phyloP scores from a whole-genome alignment of 1,140 invertebrate species.

The Drosophila persimilis region DNA sequence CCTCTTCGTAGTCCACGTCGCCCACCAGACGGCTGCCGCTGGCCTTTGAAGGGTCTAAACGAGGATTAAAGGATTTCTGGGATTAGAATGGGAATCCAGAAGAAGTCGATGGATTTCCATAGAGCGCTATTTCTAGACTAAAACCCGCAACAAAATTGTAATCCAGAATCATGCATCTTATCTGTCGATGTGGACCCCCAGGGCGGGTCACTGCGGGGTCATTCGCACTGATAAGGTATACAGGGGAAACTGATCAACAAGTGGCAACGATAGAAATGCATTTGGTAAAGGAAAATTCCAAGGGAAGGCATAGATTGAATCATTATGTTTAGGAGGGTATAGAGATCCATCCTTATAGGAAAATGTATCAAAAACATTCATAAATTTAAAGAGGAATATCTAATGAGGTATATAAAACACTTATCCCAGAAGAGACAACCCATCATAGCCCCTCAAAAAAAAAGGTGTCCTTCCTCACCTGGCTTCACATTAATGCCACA shows the following conservation, averaged over 20 bases:
- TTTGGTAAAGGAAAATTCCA: neutral
- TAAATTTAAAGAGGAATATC: no score
- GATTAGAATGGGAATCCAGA: neutral
- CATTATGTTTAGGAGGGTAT: neutral
- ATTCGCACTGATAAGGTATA: constrained; percentile 18
- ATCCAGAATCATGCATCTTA: constrained; percentile 41
- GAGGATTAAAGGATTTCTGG: neutral
- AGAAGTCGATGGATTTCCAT: neutral
- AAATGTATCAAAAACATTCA: no score
- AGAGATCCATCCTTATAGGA: neutral
- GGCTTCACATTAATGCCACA: constrained; percentile 98
- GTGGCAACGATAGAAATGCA: neutral
- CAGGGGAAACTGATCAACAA: constrained; percentile 16
- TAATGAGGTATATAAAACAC: no score
- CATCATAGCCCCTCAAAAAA: no score
- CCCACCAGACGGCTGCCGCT: constrained; percentile 94
- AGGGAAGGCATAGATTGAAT: neutral
- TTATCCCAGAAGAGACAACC: no score
- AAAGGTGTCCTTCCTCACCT: constrained; percentile 85
- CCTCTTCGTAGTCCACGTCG: constrained; percentile 95
- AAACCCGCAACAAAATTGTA: constrained; percentile 1
- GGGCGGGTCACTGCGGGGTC: constrained; percentile 38
- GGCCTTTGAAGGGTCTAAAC: constrained; percentile 91
- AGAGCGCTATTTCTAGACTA: constrained; percentile 18
- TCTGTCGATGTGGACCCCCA: constrained; percentile 15